A percentile compares a stretch with the other conserved stretches of the same genome.
Evolutionary conservation across 2,113 vertebrate genomes (phyloP).

Genomic region (Corythaixoides concolor): DNA sequence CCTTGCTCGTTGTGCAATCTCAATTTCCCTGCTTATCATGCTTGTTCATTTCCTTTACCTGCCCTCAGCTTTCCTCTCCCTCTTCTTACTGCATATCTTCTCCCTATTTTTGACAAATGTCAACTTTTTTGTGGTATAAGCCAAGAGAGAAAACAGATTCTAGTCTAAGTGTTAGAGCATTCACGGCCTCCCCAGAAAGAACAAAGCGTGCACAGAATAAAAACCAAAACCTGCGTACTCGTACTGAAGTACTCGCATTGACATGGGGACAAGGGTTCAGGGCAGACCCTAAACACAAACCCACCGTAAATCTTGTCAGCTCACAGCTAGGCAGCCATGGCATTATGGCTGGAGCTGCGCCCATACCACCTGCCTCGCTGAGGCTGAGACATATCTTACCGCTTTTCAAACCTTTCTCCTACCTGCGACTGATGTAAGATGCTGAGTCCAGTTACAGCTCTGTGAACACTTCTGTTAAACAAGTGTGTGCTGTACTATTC

Average conservation of each 20-base stretch:
- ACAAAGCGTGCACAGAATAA: not conserved
- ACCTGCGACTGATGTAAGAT: too few species aligned
- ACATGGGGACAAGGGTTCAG: not conserved
- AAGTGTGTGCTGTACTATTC: not conserved
- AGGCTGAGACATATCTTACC: not conserved
- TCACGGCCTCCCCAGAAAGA: not conserved
- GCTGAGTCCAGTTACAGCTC: not conserved
- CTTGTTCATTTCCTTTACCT: not conserved
- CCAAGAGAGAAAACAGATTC: slow-evolving; percentile 27
- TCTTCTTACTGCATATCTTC: not conserved
- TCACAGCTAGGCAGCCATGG: not conserved
- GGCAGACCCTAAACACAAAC: not conserved
- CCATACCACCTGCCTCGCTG: not conserved
- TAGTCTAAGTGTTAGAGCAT: not conserved
- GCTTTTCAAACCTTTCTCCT: too few species aligned
- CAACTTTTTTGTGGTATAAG: not conserved
- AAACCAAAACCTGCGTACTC: not conserved
- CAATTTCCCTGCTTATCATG: not conserved
- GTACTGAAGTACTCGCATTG: not conserved
- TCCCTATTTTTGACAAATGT: not conserved
- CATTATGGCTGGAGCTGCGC: not conserved
- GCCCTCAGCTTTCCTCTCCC: slow-evolving; percentile 42
- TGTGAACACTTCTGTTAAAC: not conserved
- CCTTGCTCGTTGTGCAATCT: not conserved
- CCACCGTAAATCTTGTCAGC: not conserved